phyloP scores from a whole-genome alignment of 2,888 invertebrate species.

The Amiota minor region DNA sequence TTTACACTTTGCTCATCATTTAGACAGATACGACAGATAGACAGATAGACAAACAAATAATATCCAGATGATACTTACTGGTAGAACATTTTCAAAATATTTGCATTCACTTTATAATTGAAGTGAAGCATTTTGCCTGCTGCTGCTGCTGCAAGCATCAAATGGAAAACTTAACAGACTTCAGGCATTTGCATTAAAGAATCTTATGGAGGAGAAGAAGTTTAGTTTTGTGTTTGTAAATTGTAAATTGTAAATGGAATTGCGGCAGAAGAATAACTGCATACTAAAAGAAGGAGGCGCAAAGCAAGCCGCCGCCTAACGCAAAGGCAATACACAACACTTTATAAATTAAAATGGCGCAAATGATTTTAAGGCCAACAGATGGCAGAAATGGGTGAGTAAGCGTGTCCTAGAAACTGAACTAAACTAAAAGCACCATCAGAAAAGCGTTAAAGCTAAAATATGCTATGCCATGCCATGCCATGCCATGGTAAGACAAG shows the following conservation, averaged over 20 bases:
- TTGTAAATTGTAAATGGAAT: slow-evolving; percentile 51
- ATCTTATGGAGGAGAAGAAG: neutral
- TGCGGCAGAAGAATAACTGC: slow-evolving; percentile 40
- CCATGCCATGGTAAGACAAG: neutral
- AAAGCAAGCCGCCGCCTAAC: neutral
- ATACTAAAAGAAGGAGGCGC: neutral
- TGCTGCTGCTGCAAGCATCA: neutral
- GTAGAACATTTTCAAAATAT: slow-evolving; percentile 40
- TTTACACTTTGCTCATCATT: neutral
- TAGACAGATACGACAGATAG: neutral
- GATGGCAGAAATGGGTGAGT: neutral
- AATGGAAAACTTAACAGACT: neutral
- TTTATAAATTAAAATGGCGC: slow-evolving; percentile 62
- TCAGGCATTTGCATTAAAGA: neutral
- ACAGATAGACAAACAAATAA: slow-evolving; percentile 23
- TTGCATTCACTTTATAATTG: slow-evolving; percentile 47
- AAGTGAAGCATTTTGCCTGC: slow-evolving; percentile 36
- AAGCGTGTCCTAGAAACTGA: neutral
- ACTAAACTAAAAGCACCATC: neutral
- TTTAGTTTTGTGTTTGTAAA: slow-evolving; percentile 38
- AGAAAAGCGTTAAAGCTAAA: slow-evolving; percentile 1
- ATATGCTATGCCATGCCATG: neutral
- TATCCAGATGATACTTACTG: slow-evolving; percentile 20
- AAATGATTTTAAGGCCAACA: slow-evolving; percentile 36
- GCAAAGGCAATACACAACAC: slow-evolving; percentile 46